Evolutionary conservation across 2,888 invertebrate species (phyloP).

Genomic region (Drosophila phalerata): DNA sequence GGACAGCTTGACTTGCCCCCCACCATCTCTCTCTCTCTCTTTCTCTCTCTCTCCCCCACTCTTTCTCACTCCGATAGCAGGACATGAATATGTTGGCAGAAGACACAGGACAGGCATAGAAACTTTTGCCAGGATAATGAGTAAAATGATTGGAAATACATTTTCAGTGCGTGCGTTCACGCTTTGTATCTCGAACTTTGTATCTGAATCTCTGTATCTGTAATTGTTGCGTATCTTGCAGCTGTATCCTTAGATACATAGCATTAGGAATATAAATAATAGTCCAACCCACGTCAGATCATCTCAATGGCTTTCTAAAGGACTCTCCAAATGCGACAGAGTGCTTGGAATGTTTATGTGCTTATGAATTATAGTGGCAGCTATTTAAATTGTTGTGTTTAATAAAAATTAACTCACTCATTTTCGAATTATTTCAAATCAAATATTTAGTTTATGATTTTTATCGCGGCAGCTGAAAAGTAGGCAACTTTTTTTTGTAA

Average conservation of each 20-base stretch:
- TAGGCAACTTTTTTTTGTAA: conserved; percentile 4
- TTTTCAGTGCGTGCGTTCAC: conserved; percentile 69
- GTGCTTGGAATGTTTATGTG: not conserved
- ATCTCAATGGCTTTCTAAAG: conserved; percentile 11
- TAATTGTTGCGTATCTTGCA: conserved; percentile 23
- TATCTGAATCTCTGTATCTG: conserved; percentile 22
- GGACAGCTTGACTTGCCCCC: conserved; percentile 61
- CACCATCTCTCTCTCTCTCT: not conserved
- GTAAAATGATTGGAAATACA: conserved; percentile 82
- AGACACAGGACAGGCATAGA: conserved; percentile 39
- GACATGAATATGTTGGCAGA: conserved; percentile 66
- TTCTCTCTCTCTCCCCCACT: not conserved
- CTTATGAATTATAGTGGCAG: not conserved
- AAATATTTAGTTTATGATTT: not conserved
- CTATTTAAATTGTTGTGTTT: not conserved
- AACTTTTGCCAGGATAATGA: conserved; percentile 78
- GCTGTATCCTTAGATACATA: conserved; percentile 20
- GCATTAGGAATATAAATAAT: conserved; percentile 15
- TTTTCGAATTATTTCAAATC: not conserved
- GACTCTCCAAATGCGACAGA: not conserved
- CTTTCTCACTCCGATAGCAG: conserved; percentile 15
- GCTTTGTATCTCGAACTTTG: conserved; percentile 47
- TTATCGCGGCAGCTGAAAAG: not conserved
- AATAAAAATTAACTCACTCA: not conserved
- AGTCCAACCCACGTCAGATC: conserved; percentile 6